Evolutionary conservation across 2,888 invertebrate species (phyloP), one percentile per base, ranked within the genome.

Genomic region (Agonopterix heracliana): DNA sequence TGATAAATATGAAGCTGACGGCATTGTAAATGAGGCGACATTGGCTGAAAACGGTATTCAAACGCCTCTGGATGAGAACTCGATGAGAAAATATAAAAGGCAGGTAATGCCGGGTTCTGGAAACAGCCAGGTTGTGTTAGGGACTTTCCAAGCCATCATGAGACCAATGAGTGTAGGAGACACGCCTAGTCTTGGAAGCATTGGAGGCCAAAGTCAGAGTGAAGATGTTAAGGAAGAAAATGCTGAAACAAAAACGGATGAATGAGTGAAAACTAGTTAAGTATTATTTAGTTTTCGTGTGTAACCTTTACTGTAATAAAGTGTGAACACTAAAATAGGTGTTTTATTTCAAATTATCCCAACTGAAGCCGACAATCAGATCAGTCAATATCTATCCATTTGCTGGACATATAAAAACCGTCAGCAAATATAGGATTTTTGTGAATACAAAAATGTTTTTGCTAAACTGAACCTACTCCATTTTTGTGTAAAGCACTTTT

Each of bases 141-240:
- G 77, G 0, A 74, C 71, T 0, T 77, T 77, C 48, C 77, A 76
- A 57, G 71, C 75, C 9, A 58, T 73, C 14, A 68, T 72, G 62
- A 65, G 68, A 34, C 74, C 74, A 7, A 59, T 70, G 60, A 61
- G 66, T 35, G 38, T 63, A 7, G 63, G 64, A 1, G 54, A 54
- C 36, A 34, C 60, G 13, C 54, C 59, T 7, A n/a, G 44, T n/a
- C 11, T 50, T 12, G 50, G 50, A n/a, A 14, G 12, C 11, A 11
- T 34, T 9, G 9, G 9, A n/a, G 26, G n/a, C 9, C 11, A 34
- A 34, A 48, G 17, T 44, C 44, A 44, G 12, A 48, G 38, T 12
- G 44, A 48, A 44, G 35, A 47, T 9, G 26, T 34, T 12, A 8
- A 11, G 4, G 10, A 26, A 34, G 46, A 40, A 14, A 34, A 41